Conservation (phyloP, 2,888 invertebrate genomes). For the Pterostichus madidus region DNA sequence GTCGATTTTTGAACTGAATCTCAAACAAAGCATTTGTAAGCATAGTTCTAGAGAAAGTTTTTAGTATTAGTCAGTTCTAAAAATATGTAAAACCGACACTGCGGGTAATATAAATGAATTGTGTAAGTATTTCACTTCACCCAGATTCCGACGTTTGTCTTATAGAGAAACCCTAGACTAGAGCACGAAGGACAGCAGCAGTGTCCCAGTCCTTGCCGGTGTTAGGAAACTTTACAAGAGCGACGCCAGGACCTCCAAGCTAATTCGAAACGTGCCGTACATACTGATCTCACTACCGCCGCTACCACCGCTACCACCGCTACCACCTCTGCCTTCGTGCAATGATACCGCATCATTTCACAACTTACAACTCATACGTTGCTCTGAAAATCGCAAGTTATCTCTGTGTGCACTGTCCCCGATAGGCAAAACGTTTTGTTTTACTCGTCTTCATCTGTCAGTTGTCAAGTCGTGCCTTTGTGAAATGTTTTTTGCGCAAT, state of each 20-base stretch:
- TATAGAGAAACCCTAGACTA: conserved; percentile 22
- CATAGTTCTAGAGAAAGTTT: no score
- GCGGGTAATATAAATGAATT: conserved; percentile 3
- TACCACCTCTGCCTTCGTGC: conserved; percentile 65
- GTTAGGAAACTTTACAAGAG: conserved; percentile 54
- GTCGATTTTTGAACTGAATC: no score
- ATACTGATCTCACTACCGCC: conserved; percentile 44
- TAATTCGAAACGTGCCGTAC: conserved; percentile 63
- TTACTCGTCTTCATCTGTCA: conserved; percentile 48
- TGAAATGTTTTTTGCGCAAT: conserved; percentile 32
- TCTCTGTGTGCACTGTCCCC: not conserved
- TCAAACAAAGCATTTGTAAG: no score
- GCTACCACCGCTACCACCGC: conserved; percentile 4
- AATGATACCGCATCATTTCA: conserved; percentile 74
- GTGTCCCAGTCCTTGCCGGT: not conserved
- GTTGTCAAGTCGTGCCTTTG: conserved; percentile 35
- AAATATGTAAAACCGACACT: no score
- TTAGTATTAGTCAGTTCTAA: no score
- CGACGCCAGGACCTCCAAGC: conserved; percentile 53
- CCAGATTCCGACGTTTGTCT: conserved; percentile 16
- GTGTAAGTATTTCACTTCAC: not conserved
- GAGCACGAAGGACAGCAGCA: conserved; percentile 13
- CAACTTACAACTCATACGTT: conserved; percentile 71
- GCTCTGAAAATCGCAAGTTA: conserved; percentile 11
- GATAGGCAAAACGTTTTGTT: conserved; percentile 39